Percentiles rank a stretch among this genome's conserved stretches.
These are phyloP conservation scores for Zaprionus gabonicus DNA, from an alignment of 1,140 invertebrate species.

Conservation along the genomic window DNA sequence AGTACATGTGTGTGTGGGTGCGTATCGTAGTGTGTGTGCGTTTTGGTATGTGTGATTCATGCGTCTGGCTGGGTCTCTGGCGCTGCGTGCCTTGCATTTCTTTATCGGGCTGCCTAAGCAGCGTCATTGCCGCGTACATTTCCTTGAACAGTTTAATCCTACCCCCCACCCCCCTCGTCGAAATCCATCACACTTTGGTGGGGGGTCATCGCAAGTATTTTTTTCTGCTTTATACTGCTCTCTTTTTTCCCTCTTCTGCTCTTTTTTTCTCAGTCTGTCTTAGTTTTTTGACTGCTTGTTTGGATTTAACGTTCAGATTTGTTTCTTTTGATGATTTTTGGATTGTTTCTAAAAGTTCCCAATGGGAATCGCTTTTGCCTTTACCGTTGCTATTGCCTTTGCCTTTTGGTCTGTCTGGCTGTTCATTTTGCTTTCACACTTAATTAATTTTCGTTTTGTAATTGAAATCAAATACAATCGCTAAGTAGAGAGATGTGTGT, in stretches of 20 bases:
- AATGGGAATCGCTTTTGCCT: constrained; percentile 1
- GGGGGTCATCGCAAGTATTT: constrained; percentile 56
- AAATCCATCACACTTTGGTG: constrained; percentile 53
- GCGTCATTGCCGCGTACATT: constrained; percentile 53
- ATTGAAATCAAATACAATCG: constrained; percentile 42
- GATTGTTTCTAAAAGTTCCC: constrained; percentile 29
- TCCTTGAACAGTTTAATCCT: constrained; percentile 57
- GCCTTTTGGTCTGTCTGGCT: constrained; percentile 35
- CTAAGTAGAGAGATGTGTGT: constrained; percentile 29
- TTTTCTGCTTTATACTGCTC: constrained; percentile 23
- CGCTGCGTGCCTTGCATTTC: constrained; percentile 58
- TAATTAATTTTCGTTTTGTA: constrained; percentile 60
- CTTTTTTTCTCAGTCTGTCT: constrained; percentile 3
- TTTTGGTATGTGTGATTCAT: constrained; percentile 70
- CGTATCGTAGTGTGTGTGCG: constrained; percentile 25
- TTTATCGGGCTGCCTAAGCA: constrained; percentile 67
- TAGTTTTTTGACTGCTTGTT: constrained; percentile 9
- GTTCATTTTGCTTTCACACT: constrained; percentile 70
- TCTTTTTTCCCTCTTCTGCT: constrained; percentile 6
- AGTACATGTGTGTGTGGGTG: constrained; percentile 25
- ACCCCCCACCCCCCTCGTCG: constrained; percentile 6
- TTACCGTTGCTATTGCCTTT: neutral
- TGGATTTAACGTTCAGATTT: constrained; percentile 51
- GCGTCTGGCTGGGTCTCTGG: constrained; percentile 45
- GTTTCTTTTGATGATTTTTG: constrained; percentile 49